phyloP scores from a whole-genome alignment of 2,888 invertebrate genomes.

The Patella pellucida region DNA sequence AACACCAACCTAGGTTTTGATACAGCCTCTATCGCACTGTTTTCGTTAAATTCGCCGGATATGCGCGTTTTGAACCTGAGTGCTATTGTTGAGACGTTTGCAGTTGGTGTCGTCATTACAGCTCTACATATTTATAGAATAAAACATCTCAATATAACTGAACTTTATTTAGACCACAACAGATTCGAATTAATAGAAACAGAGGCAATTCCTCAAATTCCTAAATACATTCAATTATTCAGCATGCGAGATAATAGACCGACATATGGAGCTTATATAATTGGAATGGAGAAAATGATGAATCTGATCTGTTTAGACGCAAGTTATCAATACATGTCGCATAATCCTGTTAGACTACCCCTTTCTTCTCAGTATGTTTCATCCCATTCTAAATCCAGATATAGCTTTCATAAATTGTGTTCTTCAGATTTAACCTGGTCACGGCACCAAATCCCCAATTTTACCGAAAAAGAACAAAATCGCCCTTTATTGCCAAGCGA shows the following conservation, averaged over 20 bases:
- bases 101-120: not conserved
- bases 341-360: no score
- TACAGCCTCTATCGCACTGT: not conserved
- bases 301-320: no score
- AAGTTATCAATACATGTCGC: no score
- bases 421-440: no score
- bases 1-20: slow-evolving; percentile 4
- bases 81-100: not conserved
- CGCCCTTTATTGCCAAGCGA: no score
- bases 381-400: no score
- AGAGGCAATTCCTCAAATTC: not conserved
- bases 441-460: no score
- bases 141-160: slow-evolving; percentile 8
- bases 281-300: no score
- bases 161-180: slow-evolving; percentile 11
- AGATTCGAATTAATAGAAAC: slow-evolving; percentile 3
- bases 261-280: no score
- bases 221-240: not conserved
- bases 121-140: not conserved
- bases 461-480: no score
- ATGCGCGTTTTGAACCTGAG: not conserved
- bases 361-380: no score
- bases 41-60: not conserved
- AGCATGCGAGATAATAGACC: not conserved
- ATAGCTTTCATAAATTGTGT: no score